Evolutionary conservation across 2,888 invertebrate genomes (phyloP), one percentile per base, ranked within the genome.

Genomic region (Callyntrura sp.): DNA sequence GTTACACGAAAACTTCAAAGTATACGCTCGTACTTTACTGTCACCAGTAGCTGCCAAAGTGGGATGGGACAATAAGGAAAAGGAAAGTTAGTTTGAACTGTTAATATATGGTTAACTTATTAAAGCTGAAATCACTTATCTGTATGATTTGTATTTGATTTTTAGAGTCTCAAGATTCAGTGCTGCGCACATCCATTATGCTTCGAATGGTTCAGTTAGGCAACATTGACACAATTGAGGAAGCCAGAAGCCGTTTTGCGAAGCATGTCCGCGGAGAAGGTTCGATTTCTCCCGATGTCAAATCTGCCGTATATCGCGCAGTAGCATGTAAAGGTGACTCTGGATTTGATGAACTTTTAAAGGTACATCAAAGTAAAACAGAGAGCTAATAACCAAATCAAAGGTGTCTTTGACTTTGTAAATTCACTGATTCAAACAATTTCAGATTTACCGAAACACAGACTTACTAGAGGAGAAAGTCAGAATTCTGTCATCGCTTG

Each of bases 401-500:
- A n/a, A n/a, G n/a, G n/a, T n/a, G 25, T 70, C 8, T 11, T 14
- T 70, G 12, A n/a, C 11, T n/a, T 70, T 35, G 35, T 62, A 23
- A 62, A 11, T 62, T 3, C 11, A 17, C 9, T 62, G 3, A 3
- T 11, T 62, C n/a, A 62, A 62, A 17, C 11, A 14, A 25, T 70
- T 35, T 2, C 91, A 95, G 94, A 95, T 98, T 92, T 98, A 98
- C 95, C 96, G 97, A 93, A 96, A 97, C 78, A 96, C 97, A 5
- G 98, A 98, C 95, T 95, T 98, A 92, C 98, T 98, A 94, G 99
- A 99, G 95, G 99, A 99, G 94, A 98, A 98, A 94, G 97, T 98
- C 94, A 96, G 99, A 94, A 97, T 99, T 94, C 96, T 97, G 88
- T 95, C 97, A 90, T 96, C 98, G 5, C 95, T 99, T 85, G 98